Base-by-base conservation (phyloP, 2,888 invertebrate species). In the Thysanoteuthis rhombus region DNA sequence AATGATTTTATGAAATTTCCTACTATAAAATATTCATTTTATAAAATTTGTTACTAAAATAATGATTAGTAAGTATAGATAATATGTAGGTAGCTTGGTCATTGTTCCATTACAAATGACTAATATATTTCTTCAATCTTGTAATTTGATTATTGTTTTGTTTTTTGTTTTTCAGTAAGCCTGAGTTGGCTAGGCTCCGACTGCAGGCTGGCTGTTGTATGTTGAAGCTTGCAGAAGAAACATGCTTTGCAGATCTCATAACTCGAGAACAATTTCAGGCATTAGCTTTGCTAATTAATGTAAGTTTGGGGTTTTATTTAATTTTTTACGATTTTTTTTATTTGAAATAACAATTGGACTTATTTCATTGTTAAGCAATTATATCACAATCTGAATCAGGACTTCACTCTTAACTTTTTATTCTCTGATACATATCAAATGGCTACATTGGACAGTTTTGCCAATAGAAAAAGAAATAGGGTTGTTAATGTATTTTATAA, bases 221-320 rank as follows among this genome's bases (percentile, higher is more conserved):
- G 98, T 97, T 99, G 93, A 99, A 99, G 97, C 98, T 99, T 93
- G 99, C 99, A 97, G 99, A 99, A 96, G 99, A 99, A 97, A 99
- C 99, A 96, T 98, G 98, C 93, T 99, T 99, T 93, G 99, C 99
- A 0, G 99, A 99, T 97, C 98, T 99, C 97, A 99, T 98, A 97
- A 98, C 98, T 5, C 98, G 98, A 0, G 99, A 99, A 96, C 99
- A 99, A 97, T 99, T 99, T 97, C 99, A 99, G 97, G 98, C 98
- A 96, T 97, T 99, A 58, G 99, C 99, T 1, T 98, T 98, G 96
- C 98, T 99, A 94, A 98, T 99, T 98, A 98, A 98, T 96, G 98
- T 98, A 96, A 97, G 98, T 97, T 89, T 45, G 10, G 93, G 8
- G 25, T 90, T 90, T 40, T 90, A 39, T 90, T 39, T 39, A 38